Base-by-base conservation (phyloP, 2,888 invertebrate species). In the Crossocerus cetratus region DNA sequence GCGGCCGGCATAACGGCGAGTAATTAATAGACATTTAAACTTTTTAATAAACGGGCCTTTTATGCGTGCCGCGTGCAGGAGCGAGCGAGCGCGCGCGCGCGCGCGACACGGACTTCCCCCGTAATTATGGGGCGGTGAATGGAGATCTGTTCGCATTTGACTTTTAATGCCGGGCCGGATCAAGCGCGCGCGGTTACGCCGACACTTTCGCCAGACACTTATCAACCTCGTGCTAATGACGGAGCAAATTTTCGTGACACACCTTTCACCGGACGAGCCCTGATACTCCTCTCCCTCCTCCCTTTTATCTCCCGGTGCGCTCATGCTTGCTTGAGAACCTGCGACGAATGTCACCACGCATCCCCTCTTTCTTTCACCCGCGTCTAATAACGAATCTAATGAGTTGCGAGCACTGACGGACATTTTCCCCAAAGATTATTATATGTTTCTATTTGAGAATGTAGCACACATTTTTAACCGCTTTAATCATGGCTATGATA, bases 11-110 rank as follows among this genome's bases (percentile, higher is more conserved):
- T 86, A 86, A 83, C 83, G 77, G 78, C 81, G 78, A 84, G 86
- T 88, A 87, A 88, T 88, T 88, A 87, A 87, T 87, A 86, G 86
- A 87, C 84, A 87, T 87, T 87, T 86, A 88, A 87, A 87, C 84
- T 87, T 87, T 87, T 88, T 87, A 87, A 88, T 88, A 87, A 32
- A 88, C 87, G 86, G 84, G 83, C 83, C 85, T 86, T 87, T 88
- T 86, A 85, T 84, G 81, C 81, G 78, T 78, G 74, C 80, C 79
- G 81, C 76, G 32, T 32, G 32, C 32, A 11, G 32, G 32, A 32
- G 32, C 3, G 32, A 32, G 32, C 32, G 32, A 32, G 32, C 32
- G 8, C 5, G 32, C 32, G 8, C 3, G 23, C 1, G 3, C n/a
- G 8, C 23, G 32, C 32, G 5, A 4, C 32, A 68, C 75, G 68